Evolutionary conservation across 1,140 invertebrate species (phyloP).

Genomic region (Nasonia vitripennis): DNA sequence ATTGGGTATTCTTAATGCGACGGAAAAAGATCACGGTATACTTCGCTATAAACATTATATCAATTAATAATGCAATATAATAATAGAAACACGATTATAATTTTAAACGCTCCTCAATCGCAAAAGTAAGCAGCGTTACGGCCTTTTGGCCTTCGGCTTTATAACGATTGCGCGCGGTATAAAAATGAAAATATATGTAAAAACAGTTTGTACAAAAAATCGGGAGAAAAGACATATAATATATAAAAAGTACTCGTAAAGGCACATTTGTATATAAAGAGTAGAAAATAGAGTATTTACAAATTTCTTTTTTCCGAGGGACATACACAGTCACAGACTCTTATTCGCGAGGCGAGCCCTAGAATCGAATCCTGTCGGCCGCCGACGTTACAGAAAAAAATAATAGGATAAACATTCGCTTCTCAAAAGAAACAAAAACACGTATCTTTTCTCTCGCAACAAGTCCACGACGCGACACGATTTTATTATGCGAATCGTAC

Average conservation of each 20-base stretch:
- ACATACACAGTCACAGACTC: conserved; percentile 36
- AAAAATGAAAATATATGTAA: conserved; percentile 69
- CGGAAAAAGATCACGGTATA: conserved; percentile 52
- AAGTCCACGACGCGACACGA: conserved; percentile 59
- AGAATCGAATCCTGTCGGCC: conserved; percentile 45
- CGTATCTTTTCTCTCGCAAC: conserved; percentile 60
- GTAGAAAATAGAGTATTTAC: conserved; percentile 69
- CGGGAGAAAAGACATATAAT: conserved; percentile 70
- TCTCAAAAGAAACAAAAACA: conserved; percentile 40
- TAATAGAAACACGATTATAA: conserved; percentile 65
- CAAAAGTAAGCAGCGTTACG: conserved; percentile 10
- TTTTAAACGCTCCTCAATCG: conserved; percentile 47
- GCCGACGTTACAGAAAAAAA: conserved; percentile 19
- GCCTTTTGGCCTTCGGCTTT: background rate
- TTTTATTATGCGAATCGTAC: conserved; percentile 56
- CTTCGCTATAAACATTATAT: conserved; percentile 42
- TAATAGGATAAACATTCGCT: conserved; percentile 10
- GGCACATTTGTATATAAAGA: conserved; percentile 55
- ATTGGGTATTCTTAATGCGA: conserved; percentile 57
- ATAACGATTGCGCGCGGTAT: conserved; percentile 47
- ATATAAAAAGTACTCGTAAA: conserved; percentile 64
- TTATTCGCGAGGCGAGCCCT: conserved; percentile 14
- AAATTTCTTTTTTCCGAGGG: conserved; percentile 47
- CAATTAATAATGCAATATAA: conserved; percentile 57
- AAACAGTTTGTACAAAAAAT: conserved; percentile 75